phyloP scores from a whole-genome alignment of 1,140 invertebrate genomes.

The Panagrolaimus sp. region DNA sequence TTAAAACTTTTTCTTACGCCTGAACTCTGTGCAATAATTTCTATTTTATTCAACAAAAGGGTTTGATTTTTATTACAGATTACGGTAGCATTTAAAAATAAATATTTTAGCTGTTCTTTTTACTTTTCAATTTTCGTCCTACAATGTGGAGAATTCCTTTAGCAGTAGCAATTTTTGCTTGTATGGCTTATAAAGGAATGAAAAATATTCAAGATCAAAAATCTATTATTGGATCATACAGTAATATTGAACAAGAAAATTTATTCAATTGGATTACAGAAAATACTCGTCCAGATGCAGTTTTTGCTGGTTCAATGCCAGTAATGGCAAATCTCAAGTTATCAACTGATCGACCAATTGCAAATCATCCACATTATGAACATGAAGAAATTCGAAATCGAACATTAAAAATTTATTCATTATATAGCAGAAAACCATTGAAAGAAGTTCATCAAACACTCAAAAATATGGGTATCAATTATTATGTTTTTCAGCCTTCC shows the following conservation, averaged over 20 bases:
- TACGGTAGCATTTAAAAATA: no score
- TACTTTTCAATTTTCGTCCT: neutral
- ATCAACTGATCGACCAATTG: constrained; percentile 69
- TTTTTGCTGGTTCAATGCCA: constrained; percentile 79
- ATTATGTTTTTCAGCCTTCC: constrained; percentile 47
- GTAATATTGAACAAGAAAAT: constrained; percentile 69
- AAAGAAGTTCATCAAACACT: constrained; percentile 44
- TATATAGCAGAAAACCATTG: constrained; percentile 48
- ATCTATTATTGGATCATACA: constrained; percentile 65
- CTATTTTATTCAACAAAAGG: constrained; percentile 64
- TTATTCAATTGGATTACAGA: constrained; percentile 70
- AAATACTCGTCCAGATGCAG: constrained; percentile 64
- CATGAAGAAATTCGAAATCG: constrained; percentile 64
- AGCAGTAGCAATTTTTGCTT: constrained; percentile 34
- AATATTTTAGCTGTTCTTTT: constrained; percentile 14
- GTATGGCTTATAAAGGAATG: constrained; percentile 50
- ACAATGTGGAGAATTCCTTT: constrained; percentile 21
- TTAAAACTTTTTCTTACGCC: constrained; percentile 76
- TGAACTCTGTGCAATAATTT: constrained; percentile 70
- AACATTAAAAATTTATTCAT: constrained; percentile 53
- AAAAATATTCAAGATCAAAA: constrained; percentile 55
- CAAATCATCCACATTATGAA: constrained; percentile 80
- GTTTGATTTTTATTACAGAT: constrained; percentile 54
- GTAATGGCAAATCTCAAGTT: constrained; percentile 74
- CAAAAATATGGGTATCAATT: constrained; percentile 49